These are phyloP conservation scores for Argopecten irradians DNA, from an alignment of 1,140 invertebrate species.

Conservation along the genomic window DNA sequence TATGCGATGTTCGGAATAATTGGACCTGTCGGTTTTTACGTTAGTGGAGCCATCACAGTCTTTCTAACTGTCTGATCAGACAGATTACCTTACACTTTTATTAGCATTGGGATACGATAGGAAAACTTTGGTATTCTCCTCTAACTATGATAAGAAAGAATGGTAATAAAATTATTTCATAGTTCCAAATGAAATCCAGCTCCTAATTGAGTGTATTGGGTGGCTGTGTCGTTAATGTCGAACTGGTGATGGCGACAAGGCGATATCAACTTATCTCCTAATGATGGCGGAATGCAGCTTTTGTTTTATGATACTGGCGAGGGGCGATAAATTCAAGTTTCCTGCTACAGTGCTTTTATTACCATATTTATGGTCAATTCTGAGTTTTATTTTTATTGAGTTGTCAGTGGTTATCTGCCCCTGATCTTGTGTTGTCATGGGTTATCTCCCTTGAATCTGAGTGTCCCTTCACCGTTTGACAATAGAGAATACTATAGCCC, in stretches of 20 bases:
- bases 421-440: slow-evolving; percentile 8
- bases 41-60: not conserved
- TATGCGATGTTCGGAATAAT: not conserved
- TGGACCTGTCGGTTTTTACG: not conserved
- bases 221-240: not conserved
- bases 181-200: slow-evolving; percentile 3
- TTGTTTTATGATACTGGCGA: slow-evolving; percentile 7
- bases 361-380: slow-evolving; percentile 22
- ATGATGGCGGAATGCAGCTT: not conserved
- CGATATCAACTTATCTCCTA: not conserved
- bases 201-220: slow-evolving; percentile 21
- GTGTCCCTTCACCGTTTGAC: slow-evolving; percentile 14
- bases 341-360: slow-evolving; percentile 1
- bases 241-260: not conserved
- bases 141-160: slow-evolving; percentile 1
- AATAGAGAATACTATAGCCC: not conserved
- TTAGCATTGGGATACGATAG: slow-evolving; percentile 21
- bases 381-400: slow-evolving; percentile 19
- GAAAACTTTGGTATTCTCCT: not conserved
- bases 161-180: slow-evolving; percentile 13
- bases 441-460: slow-evolving; percentile 21
- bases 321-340: not conserved
- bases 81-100: not conserved
- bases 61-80: not conserved
- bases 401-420: slow-evolving; percentile 7